Percentiles rank a stretch among this genome's conserved stretches.
Conservation (phyloP, 2,888 invertebrate genomes). For the Cheilosia grossa region DNA sequence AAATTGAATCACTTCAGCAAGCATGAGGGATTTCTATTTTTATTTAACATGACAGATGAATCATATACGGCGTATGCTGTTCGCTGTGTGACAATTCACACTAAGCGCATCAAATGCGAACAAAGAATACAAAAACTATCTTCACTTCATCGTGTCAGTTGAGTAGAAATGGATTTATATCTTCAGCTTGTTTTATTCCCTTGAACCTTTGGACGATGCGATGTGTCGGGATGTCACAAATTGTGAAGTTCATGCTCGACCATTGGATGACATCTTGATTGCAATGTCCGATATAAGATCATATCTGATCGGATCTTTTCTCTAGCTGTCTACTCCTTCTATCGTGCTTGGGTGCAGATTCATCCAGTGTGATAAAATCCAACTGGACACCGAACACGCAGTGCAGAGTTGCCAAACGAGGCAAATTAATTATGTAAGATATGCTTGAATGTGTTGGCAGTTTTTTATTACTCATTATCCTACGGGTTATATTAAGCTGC, state of each 20-base stretch:
- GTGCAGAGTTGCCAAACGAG: not conserved
- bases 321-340: slow-evolving; percentile 34
- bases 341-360: slow-evolving; percentile 4
- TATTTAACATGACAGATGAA: not conserved
- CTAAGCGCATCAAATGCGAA: slow-evolving; percentile 7
- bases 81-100: slow-evolving; percentile 19
- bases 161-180: not conserved
- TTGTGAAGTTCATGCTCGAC: slow-evolving; percentile 40
- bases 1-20: not conserved
- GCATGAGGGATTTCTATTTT: not conserved
- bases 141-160: slow-evolving; percentile 13
- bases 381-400: slow-evolving; percentile 18
- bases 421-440: not conserved
- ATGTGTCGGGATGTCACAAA: slow-evolving; percentile 42
- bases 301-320: slow-evolving; percentile 40
- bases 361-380: slow-evolving; percentile 20
- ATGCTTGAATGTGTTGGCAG: not conserved
- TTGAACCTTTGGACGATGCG: slow-evolving; percentile 6
- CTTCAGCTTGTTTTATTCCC: not conserved
- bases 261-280: slow-evolving; percentile 45
- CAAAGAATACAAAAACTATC: not conserved
- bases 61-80: not conserved
- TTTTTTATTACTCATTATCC: too few relatives aligned
- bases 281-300: slow-evolving; percentile 10
- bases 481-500: too few relatives aligned